Conservation (phyloP, 1,140 invertebrate genomes). For the Drosophila sturtevanti region DNA sequence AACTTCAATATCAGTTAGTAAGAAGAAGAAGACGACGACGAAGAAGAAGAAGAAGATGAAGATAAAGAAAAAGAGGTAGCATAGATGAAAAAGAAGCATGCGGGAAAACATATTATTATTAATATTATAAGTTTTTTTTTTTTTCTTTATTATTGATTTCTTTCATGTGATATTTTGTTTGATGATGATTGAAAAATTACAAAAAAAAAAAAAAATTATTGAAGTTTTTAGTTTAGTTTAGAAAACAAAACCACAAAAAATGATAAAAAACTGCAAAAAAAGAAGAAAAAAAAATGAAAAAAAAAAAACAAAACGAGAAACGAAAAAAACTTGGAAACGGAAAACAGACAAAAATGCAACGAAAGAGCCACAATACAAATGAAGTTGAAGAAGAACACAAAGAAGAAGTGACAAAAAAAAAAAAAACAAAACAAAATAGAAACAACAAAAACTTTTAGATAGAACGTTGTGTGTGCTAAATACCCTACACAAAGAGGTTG, state of each 20-base stretch:
- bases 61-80: too few relatives aligned
- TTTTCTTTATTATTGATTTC: slow-evolving; percentile 54
- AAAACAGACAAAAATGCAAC: slow-evolving; percentile 57
- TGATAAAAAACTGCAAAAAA: slow-evolving; percentile 4
- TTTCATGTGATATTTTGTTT: slow-evolving; percentile 77
- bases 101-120: slow-evolving; percentile 5
- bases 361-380: slow-evolving; percentile 43
- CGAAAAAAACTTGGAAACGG: slow-evolving; percentile 24
- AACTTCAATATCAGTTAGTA: slow-evolving; percentile 12
- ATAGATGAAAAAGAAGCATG: not conserved
- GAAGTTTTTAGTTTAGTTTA: not conserved
- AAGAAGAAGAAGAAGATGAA: not conserved
- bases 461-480: slow-evolving; percentile 1
- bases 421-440: slow-evolving; percentile 15
- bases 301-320: slow-evolving; percentile 29
- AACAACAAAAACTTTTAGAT: not conserved
- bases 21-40: not conserved
- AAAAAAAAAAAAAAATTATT: slow-evolving; percentile 25
- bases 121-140: not conserved
- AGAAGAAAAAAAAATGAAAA: slow-evolving; percentile 3
- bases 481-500: not conserved
- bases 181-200: slow-evolving; percentile 52
- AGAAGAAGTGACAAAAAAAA: not conserved
- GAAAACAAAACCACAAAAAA: slow-evolving; percentile 9
- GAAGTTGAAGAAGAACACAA: not conserved